phyloP scores from a whole-genome alignment of 2,113 vertebrate species.

The Notechis scutatus region DNA sequence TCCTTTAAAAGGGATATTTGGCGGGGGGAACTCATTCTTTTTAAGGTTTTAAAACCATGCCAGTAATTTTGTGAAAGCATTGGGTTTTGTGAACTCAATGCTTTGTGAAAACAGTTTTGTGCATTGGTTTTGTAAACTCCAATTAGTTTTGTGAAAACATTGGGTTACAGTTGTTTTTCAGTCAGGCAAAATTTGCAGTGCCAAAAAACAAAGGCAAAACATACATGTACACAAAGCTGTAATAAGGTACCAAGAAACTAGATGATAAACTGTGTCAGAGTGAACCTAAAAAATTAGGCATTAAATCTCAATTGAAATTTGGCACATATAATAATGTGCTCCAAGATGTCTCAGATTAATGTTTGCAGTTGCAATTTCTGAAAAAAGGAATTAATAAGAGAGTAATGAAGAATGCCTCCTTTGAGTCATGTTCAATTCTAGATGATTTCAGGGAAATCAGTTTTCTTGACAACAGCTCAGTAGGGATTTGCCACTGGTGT shows the following conservation, averaged over 20 bases:
- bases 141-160: not conserved
- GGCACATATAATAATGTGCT: not conserved
- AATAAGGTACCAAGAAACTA: conserved; percentile 16
- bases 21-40: not conserved
- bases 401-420: not conserved
- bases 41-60: not conserved
- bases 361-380: not conserved
- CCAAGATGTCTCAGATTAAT: not conserved
- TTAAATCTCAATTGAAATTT: conserved; percentile 27
- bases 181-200: not conserved
- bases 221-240: not conserved
- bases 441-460: not conserved
- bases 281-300: conserved; percentile 19
- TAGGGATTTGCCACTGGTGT: not conserved
- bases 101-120: not conserved
- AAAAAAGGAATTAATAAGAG: not conserved
- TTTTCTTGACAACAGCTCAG: not conserved
- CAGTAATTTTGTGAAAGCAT: not conserved
- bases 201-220: not conserved
- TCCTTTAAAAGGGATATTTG: not conserved
- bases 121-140: too few species aligned
- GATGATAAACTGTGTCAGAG: not conserved
- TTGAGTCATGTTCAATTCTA: not conserved
- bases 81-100: too few species aligned
- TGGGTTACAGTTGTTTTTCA: not conserved